Evolutionary conservation across 2,797 vertebrate species (phyloP), one percentile per base, ranked within the genome.

Genomic region (Crocodylus rhombifer): DNA sequence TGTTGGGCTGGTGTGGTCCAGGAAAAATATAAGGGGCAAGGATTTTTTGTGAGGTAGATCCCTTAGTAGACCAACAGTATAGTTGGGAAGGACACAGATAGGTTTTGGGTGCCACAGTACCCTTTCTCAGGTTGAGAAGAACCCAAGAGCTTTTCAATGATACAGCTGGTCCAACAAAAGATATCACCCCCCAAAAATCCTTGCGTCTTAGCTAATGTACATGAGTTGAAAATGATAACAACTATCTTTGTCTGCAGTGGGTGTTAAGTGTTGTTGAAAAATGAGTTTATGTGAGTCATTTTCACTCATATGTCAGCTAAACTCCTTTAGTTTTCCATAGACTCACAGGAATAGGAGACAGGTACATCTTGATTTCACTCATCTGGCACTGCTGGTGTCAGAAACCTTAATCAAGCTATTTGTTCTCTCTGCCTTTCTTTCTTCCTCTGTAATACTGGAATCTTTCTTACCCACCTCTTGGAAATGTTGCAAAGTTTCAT

Each of bases 391-490:
- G 58, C 42, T 60, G 25, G 23, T 4, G 88, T 16, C 79, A 58
- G 2, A 14, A 33, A 26, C 60, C 8, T 79, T 60, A 23, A 36
- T 7, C 12, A 69, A 77, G 21, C 30, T 6, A 6, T 23, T 33
- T 71, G 9, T 13, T 14, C 36, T 6, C 83, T 69, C 62, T 91
- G 58, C 28, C 67, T 69, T 64, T 28, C 3, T 3, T 3, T 86
- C 51, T 56, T 92, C 57, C 28, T 92, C 64, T 0, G 0, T 17
- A 76, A 26, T 80, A 84, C 26, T 21, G 67, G 18, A 92, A 80
- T 26, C 18, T 77, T 26, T 17, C 77, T 17, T 76, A 2, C n/a
- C 67, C 73, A 58, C 60, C 61, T 25, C 0, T 0, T 69, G 42
- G 57, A 89, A 28, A 60, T 87, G 42, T 21, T 84, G 25, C 0